Base-by-base conservation (phyloP, 2,888 invertebrate species). In the Orthonychiurus folsomi region DNA sequence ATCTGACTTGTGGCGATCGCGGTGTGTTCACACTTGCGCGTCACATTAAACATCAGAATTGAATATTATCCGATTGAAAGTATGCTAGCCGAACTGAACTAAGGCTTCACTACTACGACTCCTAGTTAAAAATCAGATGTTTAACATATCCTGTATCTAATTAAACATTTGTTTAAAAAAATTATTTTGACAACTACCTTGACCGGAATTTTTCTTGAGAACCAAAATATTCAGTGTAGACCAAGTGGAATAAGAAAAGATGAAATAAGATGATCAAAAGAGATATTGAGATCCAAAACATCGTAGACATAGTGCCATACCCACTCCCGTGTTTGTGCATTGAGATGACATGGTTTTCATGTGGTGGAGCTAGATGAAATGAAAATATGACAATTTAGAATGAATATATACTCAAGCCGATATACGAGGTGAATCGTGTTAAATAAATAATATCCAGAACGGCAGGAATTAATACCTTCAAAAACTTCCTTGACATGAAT, bases 231-330 rank as follows among this genome's bases (percentile, higher is more conserved):
- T 93, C 93, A 73, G 88, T 90, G 80, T 89, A 88, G 69, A 95
- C 88, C 72, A 94, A 82, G 78, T 93, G 91, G 79, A 89, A 89
- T 27, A 95, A 82, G 80, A 95, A 94, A 74, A 93, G 81, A 79
- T 95, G 94, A 80, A 95, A 95, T 73, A 92, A 84, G 64, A 92
- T 82, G 73, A 95, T 89, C 68, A 94, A 82, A 75, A 88, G 84
- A 76, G 88, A 87, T 70, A 95, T 87, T 66, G 90, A 86, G 56
- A 92, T 85, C 94, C 94, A 95, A 78, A 95, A 93, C 56, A 93
- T 79, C 0, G 89, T 88, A 53, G 94, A 93, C 65, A 95, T 79
- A 0, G 93, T 93, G 47, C 93, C 93, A 70, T 92, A 81, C 71
- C 87, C 87, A 78, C 91, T 88, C 0, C 94, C 94, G 75, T 94